phyloP scores from a whole-genome alignment of 2,888 invertebrate species.

The Sericinus montela region DNA sequence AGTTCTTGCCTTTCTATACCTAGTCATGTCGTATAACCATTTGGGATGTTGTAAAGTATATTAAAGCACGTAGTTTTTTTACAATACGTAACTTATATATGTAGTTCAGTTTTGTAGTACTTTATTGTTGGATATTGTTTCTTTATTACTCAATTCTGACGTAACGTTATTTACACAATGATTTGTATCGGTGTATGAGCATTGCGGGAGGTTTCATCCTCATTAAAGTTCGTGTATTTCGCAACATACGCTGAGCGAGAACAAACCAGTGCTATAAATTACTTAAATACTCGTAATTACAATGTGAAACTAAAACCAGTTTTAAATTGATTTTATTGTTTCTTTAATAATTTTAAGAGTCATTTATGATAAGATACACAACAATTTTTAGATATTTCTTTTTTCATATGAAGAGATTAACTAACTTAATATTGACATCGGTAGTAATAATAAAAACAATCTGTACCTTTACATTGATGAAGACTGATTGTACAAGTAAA shows the following conservation, averaged over 20 bases:
- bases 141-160: constrained; percentile 7
- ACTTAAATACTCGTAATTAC: constrained; percentile 16
- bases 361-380: background rate
- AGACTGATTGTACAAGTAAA: too few species aligned
- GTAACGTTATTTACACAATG: constrained; percentile 17
- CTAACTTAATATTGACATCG: too few species aligned
- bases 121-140: background rate
- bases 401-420: too few species aligned
- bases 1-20: too few species aligned
- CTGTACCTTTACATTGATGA: too few species aligned
- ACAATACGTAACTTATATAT: background rate
- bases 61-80: too few species aligned
- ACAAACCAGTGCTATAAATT: constrained; percentile 9
- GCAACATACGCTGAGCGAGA: constrained; percentile 2
- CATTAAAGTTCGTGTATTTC: constrained; percentile 17
- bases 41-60: too few species aligned
- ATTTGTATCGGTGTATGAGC: constrained; percentile 19
- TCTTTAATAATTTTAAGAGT: constrained; percentile 1
- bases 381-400: background rate
- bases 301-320: constrained; percentile 9
- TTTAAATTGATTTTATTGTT: constrained; percentile 1
- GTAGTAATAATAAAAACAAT: too few species aligned
- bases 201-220: constrained; percentile 15
- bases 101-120: background rate
- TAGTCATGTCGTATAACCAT: too few species aligned